Percentiles rank a stretch among this genome's conserved stretches.
Evolutionary conservation across 2,113 vertebrate genomes (phyloP).

Genomic region (Sinocyclocheilus anshuiensis): DNA sequence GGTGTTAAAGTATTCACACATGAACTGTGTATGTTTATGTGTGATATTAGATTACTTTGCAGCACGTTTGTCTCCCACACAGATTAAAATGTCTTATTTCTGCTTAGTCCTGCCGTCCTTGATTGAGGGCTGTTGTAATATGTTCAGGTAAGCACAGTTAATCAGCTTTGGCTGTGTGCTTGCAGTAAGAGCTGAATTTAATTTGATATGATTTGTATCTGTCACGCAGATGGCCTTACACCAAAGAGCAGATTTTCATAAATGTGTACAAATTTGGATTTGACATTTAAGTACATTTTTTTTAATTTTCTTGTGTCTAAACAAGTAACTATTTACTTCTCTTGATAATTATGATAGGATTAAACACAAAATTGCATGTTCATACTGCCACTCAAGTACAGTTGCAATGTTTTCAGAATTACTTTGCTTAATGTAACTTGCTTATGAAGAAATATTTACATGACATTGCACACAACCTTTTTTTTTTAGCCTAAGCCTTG

Average conservation of each 20-base stretch:
- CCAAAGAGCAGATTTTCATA: conserved; percentile 76
- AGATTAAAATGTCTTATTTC: conserved; percentile 37
- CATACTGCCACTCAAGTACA: background rate
- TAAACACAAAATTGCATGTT: background rate
- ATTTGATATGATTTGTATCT: conserved; percentile 77
- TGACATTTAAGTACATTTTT: conserved; percentile 60
- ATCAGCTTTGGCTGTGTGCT: conserved; percentile 70
- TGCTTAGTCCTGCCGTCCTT: conserved; percentile 30
- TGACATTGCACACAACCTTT: background rate
- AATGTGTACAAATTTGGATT: conserved; percentile 76
- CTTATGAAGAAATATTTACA: background rate
- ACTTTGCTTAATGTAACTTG: background rate
- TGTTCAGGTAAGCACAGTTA: conserved; percentile 67
- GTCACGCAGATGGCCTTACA: conserved; percentile 69
- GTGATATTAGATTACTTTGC: conserved; percentile 40
- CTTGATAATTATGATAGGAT: background rate
- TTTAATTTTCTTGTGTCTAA: conserved; percentile 55
- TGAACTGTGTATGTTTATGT: conserved; percentile 32
- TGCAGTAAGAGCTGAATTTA: conserved; percentile 66
- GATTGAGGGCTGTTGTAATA: conserved; percentile 51
- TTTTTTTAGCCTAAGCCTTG: background rate
- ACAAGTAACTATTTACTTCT: conserved; percentile 47
- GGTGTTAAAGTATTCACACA: conserved; percentile 47
- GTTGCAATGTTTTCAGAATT: background rate
- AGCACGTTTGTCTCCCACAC: conserved; percentile 32